Conservation (phyloP, 2,113 vertebrate genomes). For the Pipra filicauda region DNA sequence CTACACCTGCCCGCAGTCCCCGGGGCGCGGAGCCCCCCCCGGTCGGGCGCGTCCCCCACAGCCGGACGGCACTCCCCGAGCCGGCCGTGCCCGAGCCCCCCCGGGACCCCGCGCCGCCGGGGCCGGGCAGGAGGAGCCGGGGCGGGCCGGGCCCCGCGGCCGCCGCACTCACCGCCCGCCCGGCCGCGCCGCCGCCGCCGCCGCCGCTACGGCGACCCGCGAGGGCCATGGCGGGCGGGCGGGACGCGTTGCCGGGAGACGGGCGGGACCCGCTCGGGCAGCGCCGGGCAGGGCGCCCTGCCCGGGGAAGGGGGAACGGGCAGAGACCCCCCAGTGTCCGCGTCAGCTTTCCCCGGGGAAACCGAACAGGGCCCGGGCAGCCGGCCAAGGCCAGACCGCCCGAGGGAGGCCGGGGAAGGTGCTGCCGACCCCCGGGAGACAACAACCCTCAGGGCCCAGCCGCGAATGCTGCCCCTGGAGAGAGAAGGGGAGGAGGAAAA, state of each 20-base stretch:
- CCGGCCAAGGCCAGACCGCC: background rate
- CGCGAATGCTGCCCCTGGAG: background rate
- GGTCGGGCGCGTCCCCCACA: background rate
- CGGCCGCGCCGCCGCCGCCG: background rate
- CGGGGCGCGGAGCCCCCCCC: background rate
- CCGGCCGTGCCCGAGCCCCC: no score
- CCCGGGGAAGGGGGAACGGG: background rate
- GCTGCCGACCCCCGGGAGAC: background rate
- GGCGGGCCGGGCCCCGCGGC: no score
- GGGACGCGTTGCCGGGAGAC: slow-evolving; percentile 13
- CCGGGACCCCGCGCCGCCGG: no score
- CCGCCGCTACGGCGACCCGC: background rate
- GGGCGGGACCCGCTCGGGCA: background rate
- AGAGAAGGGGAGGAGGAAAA: background rate
- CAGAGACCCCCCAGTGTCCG: background rate
- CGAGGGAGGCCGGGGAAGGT: background rate
- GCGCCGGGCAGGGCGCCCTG: background rate
- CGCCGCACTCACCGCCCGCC: no score
- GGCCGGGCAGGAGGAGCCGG: no score
- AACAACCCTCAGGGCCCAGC: background rate
- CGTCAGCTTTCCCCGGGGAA: background rate
- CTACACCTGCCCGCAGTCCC: background rate
- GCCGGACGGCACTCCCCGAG: background rate
- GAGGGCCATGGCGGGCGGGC: background rate
- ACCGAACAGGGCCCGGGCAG: background rate